Conservation (phyloP, 2,888 invertebrate genomes). For the Furcula furcula region DNA sequence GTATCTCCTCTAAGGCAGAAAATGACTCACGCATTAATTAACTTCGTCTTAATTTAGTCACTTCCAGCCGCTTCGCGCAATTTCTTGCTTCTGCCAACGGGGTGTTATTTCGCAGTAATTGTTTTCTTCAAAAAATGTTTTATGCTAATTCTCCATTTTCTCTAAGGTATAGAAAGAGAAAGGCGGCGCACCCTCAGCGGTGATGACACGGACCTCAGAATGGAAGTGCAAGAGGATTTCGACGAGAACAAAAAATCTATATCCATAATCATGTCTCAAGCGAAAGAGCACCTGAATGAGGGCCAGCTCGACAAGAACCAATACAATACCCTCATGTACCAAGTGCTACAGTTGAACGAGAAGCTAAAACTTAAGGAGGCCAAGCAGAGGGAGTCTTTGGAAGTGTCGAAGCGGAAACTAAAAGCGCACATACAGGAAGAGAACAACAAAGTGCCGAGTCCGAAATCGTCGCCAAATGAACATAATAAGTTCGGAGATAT, state of each 20-base stretch:
- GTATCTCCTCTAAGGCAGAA: too few relatives aligned
- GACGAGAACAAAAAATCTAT: conserved; percentile 85
- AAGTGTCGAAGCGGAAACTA: conserved; percentile 74
- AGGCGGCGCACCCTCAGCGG: conserved; percentile 73
- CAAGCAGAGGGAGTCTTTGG: conserved; percentile 85
- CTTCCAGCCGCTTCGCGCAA: too few relatives aligned
- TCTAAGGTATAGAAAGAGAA: conserved; percentile 70
- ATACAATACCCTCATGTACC: conserved; percentile 88
- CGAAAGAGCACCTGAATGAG: conserved; percentile 88
- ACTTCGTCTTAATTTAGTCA: too few relatives aligned
- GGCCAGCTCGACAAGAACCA: conserved; percentile 88
- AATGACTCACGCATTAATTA: too few relatives aligned
- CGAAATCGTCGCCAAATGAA: conserved; percentile 62
- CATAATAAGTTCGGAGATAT: conserved; percentile 73
- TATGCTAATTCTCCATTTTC: too few relatives aligned
- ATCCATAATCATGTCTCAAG: conserved; percentile 90
- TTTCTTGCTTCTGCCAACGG: too few relatives aligned
- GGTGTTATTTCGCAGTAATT: too few relatives aligned
- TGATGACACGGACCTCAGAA: conserved; percentile 78
- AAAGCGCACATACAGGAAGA: conserved; percentile 61
- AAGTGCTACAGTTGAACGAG: conserved; percentile 90
- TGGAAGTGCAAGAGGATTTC: conserved; percentile 71
- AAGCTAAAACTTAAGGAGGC: conserved; percentile 88
- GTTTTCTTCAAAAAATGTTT: too few relatives aligned
- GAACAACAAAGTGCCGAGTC: conserved; percentile 71